Evolutionary conservation across 23 tunicate genomes (phyloP).

Genomic region (Corella eumyota): DNA sequence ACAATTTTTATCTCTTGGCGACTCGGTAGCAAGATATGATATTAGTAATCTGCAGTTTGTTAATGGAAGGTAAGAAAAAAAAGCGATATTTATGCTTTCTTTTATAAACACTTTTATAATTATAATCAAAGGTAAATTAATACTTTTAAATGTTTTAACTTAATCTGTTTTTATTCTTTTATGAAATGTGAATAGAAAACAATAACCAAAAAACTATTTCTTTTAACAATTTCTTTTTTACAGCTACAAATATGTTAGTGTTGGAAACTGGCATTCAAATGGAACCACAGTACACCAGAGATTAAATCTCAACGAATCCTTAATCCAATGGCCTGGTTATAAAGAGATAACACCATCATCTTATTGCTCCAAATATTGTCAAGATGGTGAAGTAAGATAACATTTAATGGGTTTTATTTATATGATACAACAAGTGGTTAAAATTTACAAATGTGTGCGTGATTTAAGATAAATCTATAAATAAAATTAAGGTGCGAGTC

Average conservation of each 20-base stretch:
- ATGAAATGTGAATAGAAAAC: too few relatives aligned
- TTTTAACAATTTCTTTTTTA: not conserved
- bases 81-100: not conserved
- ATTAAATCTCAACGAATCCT: not conserved
- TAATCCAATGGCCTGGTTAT: constrained; percentile 17
- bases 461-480: too few relatives aligned
- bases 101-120: too few relatives aligned
- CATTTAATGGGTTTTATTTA: too few relatives aligned
- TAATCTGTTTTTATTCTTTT: not conserved
- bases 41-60: constrained; percentile 22
- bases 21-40: constrained; percentile 8
- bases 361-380: constrained; percentile 12
- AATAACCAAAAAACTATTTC: too few relatives aligned
- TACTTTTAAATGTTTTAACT: too few relatives aligned
- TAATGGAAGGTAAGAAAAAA: constrained; percentile 3
- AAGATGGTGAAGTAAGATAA: constrained; percentile 7
- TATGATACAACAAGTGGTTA: too few relatives aligned
- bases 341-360: constrained; percentile 9
- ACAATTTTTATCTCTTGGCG: not conserved
- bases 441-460: too few relatives aligned
- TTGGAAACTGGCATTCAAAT: constrained; percentile 11
- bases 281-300: not conserved
- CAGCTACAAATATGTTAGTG: constrained; percentile 17
- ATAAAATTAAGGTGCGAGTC: constrained; percentile 8
- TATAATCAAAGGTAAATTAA: too few relatives aligned